Conservation (phyloP, 2,113 vertebrate species). For the Phycodurus eques region DNA sequence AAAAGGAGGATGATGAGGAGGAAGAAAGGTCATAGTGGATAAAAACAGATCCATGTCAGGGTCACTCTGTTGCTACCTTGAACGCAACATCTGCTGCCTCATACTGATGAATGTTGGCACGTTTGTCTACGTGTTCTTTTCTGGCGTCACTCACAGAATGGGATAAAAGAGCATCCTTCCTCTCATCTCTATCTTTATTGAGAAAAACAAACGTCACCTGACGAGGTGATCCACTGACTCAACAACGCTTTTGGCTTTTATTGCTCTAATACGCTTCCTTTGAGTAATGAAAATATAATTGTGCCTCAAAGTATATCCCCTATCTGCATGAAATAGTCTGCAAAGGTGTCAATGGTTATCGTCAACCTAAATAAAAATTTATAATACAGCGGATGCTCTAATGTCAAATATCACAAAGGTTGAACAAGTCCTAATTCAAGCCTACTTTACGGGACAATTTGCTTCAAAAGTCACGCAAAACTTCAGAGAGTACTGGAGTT, state of each 20-base stretch:
- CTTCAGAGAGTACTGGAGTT: too few species aligned
- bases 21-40: conserved; percentile 35
- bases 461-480: too few species aligned
- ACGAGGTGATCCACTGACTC: background rate
- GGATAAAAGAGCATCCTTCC: background rate
- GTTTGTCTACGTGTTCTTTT: background rate
- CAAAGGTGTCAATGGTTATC: background rate
- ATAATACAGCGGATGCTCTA: background rate
- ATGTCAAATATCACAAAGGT: background rate
- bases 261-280: background rate
- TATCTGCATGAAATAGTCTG: background rate
- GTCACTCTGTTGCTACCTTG: conserved; percentile 30
- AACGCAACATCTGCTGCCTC: conserved; percentile 30
- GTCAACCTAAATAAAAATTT: background rate
- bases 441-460: too few species aligned
- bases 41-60: conserved; percentile 37
- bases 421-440: too few species aligned
- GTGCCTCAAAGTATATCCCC: background rate
- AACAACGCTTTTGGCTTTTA: background rate
- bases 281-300: background rate
- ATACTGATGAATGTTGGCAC: conserved; percentile 30
- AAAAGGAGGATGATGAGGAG: conserved; percentile 6
- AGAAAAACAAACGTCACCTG: background rate
- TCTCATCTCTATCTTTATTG: background rate
- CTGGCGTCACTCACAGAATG: background rate